These are phyloP conservation scores for Eriocheir sinensis DNA, from an alignment of 1,140 invertebrate genomes.

Conservation along the genomic window DNA sequence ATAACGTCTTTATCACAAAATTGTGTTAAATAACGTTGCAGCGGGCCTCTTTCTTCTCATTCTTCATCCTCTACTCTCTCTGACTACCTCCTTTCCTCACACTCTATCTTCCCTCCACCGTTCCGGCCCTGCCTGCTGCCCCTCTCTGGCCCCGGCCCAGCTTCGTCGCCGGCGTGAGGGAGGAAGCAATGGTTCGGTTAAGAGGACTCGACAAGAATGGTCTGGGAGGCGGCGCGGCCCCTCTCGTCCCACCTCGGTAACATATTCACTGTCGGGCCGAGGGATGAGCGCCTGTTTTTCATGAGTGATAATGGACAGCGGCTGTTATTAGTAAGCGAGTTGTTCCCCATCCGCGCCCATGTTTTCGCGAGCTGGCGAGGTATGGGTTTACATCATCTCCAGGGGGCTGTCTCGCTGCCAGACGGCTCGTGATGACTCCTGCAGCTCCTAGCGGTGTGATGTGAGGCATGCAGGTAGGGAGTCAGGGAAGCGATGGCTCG, in stretches of 20 bases:
- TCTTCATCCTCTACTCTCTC: not conserved
- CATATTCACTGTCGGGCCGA: constrained; percentile 47
- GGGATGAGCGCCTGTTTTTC: constrained; percentile 32
- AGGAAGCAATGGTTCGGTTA: constrained; percentile 46
- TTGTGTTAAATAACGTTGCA: too few species aligned
- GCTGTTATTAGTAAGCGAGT: constrained; percentile 19
- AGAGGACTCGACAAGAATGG: constrained; percentile 47
- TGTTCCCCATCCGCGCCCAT: not conserved
- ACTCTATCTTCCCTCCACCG: too few species aligned
- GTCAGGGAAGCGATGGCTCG: not conserved
- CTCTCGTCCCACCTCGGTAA: not conserved
- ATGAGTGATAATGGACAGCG: constrained; percentile 7
- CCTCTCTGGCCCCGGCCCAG: not conserved
- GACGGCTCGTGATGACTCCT: constrained; percentile 1
- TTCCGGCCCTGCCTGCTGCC: not conserved
- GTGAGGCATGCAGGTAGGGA: too few species aligned
- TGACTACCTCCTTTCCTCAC: not conserved
- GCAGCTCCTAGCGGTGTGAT: not conserved
- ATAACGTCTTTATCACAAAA: too few species aligned
- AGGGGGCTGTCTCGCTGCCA: not conserved
- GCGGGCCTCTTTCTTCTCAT: not conserved
- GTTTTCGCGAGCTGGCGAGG: not conserved
- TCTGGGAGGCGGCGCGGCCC: constrained; percentile 18
- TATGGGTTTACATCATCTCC: not conserved
- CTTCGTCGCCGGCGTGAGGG: not conserved